phyloP scores from a whole-genome alignment of 2,888 invertebrate genomes.

The Eurois occulta region DNA sequence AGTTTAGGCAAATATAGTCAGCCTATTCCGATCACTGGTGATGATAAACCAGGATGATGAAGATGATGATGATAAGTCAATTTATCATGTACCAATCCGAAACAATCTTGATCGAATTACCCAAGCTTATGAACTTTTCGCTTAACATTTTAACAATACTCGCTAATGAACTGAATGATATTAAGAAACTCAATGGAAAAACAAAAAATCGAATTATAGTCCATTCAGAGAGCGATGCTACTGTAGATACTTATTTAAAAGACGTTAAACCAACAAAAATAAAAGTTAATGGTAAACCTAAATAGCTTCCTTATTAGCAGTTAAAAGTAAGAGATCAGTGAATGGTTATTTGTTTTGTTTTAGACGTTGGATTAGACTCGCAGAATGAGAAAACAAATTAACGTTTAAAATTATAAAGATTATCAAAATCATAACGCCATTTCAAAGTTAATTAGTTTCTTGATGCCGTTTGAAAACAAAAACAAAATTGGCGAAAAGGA shows the following conservation, averaged over 20 bases:
- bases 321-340: conserved; percentile 55
- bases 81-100: background rate
- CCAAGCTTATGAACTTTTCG: conserved; percentile 2
- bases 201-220: conserved; percentile 44
- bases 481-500: background rate
- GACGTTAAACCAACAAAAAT: conserved; percentile 49
- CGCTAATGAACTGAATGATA: conserved; percentile 38
- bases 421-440: background rate
- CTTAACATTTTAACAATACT: conserved; percentile 24
- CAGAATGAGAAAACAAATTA: background rate
- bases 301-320: conserved; percentile 53
- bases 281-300: conserved; percentile 52
- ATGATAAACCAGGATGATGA: background rate
- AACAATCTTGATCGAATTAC: background rate
- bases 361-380: background rate
- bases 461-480: background rate
- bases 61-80: background rate
- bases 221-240: conserved; percentile 24
- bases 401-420: background rate
- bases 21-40: no score
- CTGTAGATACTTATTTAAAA: conserved; percentile 53
- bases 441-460: background rate
- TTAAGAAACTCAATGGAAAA: conserved; percentile 19
- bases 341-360: conserved; percentile 41
- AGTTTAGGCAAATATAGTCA: no score